Base-by-base conservation (phyloP, 1,140 invertebrate species). In the Bombus confusus region DNA sequence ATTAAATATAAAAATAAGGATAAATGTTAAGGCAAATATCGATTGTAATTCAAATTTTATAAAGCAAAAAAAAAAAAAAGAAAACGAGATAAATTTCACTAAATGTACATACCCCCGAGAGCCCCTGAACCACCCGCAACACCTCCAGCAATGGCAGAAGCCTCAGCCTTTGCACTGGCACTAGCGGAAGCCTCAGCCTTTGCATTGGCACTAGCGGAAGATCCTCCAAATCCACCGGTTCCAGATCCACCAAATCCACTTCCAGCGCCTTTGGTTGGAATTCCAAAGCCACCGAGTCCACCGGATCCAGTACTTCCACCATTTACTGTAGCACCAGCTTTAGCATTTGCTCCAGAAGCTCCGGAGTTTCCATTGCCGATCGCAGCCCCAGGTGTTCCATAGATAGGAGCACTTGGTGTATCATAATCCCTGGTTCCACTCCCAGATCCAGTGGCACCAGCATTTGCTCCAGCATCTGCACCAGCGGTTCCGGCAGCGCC, bases 111-210 rank as follows among this genome's bases (percentile, higher is more conserved):
- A 66, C 64, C 28, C 8, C 64, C 64, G 6, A 6, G 15, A 6
- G 59, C 59, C 0, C n/a, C n/a, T 66, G 62, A 66, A 52, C 47
- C 47, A 52, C 47, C 47, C 22, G 47, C 47, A 52, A 18, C 18
- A 52, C 47, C 47, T 66, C 64, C 64, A 22, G 31, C 31, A 66
- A 6, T 34, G 15, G 64, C 89, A 43, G n/a, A 28, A 22, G 87
- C 90, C 28, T 78, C 43, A 41, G 85, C 85, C 28, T 79, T 87
- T 5, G 81, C 81, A 64, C 12, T 84, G 8, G 80, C 80, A 52
- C 71, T 39, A 6, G 88, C 75, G 6, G 73, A 79, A 41, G 79
- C 86, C 28, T 78, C 43, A 41, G 85, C 85, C 28, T 79, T 87
- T 5, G 81, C 81, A 64, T 9, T 84, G 8, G 80, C 80, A 52